Conservation (phyloP, 2,888 invertebrate species). For the Drosophila quinaria region DNA sequence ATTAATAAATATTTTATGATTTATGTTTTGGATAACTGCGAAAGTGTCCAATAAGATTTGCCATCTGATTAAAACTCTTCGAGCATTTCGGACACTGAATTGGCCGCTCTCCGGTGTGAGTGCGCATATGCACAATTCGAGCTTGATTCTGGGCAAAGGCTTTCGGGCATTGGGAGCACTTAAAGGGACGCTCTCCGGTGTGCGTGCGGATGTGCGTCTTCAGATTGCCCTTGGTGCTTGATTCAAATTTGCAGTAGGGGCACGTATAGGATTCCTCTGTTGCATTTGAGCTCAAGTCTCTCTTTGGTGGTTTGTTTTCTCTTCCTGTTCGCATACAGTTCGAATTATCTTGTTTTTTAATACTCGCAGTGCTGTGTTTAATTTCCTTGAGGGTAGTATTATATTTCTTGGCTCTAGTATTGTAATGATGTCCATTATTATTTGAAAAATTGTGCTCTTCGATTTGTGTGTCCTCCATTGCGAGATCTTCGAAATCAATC, state of each 20-base stretch:
- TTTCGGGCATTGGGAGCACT: conserved; percentile 23
- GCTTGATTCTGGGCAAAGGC: not conserved
- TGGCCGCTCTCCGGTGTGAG: conserved; percentile 36
- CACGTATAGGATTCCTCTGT: not conserved
- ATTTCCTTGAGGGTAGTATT: not conserved
- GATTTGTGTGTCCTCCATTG: not conserved
- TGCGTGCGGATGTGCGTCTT: conserved; percentile 25
- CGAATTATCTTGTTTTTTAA: not conserved
- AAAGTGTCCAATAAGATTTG: conserved; percentile 1
- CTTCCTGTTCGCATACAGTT: not conserved
- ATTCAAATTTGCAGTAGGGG: not conserved
- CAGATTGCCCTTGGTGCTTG: conserved; percentile 21
- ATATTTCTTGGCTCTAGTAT: not conserved
- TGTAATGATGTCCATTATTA: not conserved
- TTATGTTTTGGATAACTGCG: not conserved
- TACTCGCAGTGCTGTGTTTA: not conserved
- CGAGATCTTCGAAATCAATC: conserved; percentile 11
- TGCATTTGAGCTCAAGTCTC: not conserved
- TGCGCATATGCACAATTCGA: conserved; percentile 20
- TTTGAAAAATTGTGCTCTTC: not conserved
- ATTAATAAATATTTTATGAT: no score
- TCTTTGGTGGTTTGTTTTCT: not conserved
- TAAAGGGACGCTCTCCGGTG: conserved; percentile 32
- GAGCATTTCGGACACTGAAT: conserved; percentile 11
- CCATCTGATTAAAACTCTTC: not conserved